Base-by-base conservation (phyloP, 1,140 invertebrate genomes). In the Cyclina sinensis region DNA sequence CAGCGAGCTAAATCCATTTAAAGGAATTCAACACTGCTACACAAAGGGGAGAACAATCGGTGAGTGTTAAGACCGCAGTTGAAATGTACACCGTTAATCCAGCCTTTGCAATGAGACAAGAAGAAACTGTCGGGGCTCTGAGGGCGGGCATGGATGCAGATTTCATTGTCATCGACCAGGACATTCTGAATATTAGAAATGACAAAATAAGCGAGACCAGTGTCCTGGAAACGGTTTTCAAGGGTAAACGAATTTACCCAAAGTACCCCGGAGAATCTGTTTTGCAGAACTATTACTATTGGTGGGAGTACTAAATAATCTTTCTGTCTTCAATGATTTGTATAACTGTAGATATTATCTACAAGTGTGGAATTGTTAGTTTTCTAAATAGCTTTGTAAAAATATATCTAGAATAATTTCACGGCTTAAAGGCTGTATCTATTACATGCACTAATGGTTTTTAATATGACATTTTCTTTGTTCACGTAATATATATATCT, bases 71-170 rank as follows among this genome's bases (percentile, higher is more conserved):
- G 32, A 48, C 73, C 32, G 86, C 89, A 0, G 59, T 90, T 43
- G 89, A 90, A 88, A 88, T 90, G 85, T 90, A 90, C 54, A 90
- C 89, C 2, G 82, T 88, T 7, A 90, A 88, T 51, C 65, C 85
- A 37, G 89, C 89, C 0, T 90, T 54, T n/a, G 89, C 78, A 7
- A 90, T 90, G 89, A 27, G 89, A 79, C 89, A 90, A 35, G 89
- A 90, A 30, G 37, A 90, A 18, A 65, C 30, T 21, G 86, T 88
- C 39, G 89, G 89, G 18, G 73, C 74, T 1, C 51, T 90, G 21
- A 57, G 27, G 16, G 46, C 27, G 9, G 89, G 86, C 9, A 90
- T 88, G 39, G 89, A 90, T 48, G 89, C 89, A 9, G 89, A 90
- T 74, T 80, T 90, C 46, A 65, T 90, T 79, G 81, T 88, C 5